Base-by-base conservation (phyloP, 1,140 invertebrate species). In the Manduca sexta region DNA sequence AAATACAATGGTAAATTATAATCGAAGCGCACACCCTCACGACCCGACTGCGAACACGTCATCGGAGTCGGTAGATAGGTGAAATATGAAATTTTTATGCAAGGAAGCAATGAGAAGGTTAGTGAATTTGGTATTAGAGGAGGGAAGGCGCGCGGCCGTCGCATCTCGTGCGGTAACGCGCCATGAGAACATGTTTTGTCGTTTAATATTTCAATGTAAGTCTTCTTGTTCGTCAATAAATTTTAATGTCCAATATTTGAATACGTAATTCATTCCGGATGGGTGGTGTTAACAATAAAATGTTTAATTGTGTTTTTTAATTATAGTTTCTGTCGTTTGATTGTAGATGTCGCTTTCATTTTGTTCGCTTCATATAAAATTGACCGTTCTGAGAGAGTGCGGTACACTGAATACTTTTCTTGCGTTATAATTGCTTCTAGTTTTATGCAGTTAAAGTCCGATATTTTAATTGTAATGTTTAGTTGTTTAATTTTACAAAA, bases 401-500 rank as follows among this genome's bases (percentile, higher is more conserved):
- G 76, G 47, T 71, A 64, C 52, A 74, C 69, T 82, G 70, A 74
- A 6, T 13, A 42, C 10, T 45, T 35, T 75, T 43, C 69, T 65
- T 75, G 66, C 57, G 72, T 72, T 75, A 78, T 53, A 72, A 52
- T 73, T 76, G 73, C 73, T 79, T 82, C 81, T 81, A 79, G 74
- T 60, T 78, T 69, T 78, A 76, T 54, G 48, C 60, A 79, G 59
- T 74, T 77, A 75, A 82, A 79, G 69, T 75, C 74, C 74, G 74
- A 80, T 83, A 75, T 69, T 66, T 71, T 69, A 67, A 60, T 63
- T 75, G 40, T 81, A 81, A 79, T 76, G 12, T 72, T 82, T 77
- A 84, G 75, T 76, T 75, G 64, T 70, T 73, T 79, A 82, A 80
- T 80, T 78, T 81, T 79, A 83, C 76, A 83, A 83, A 78, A 76